Conservation (phyloP, 2,797 vertebrate genomes). For the Heliangelus exortis region DNA sequence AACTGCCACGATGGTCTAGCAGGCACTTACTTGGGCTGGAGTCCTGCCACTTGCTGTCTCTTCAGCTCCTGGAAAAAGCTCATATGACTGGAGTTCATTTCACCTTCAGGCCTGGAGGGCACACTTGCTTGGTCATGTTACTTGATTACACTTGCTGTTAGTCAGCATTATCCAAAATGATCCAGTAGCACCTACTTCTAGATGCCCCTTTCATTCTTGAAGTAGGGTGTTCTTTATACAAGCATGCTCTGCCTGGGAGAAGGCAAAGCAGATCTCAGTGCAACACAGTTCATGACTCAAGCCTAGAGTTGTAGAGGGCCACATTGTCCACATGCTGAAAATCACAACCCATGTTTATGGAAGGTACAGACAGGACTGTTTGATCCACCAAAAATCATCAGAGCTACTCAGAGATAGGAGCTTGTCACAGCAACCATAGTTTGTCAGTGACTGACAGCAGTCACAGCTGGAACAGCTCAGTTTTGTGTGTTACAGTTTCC, state of each 20-base stretch:
- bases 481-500: not conserved
- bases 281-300: not conserved
- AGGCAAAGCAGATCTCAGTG: not conserved
- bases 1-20: not conserved
- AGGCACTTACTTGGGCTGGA: rapidly evolving
- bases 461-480: not conserved
- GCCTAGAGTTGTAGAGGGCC: not conserved
- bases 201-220: not conserved
- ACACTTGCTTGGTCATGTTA: not conserved
- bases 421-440: not conserved
- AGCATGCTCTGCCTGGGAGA: not conserved
- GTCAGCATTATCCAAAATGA: not conserved
- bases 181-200: not conserved
- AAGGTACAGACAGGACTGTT: not conserved
- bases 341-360: not conserved
- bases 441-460: not conserved
- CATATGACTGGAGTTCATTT: not conserved
- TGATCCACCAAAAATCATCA: rapidly evolving
- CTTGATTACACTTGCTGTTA: not conserved
- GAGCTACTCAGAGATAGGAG: rapidly evolving
- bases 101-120: not conserved
- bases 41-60: not conserved
- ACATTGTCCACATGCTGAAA: rapidly evolving
- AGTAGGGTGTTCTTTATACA: not conserved
- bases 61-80: not conserved